A percentile compares a stretch with the other conserved stretches of the same genome.
phyloP scores from a whole-genome alignment of 64 coral and sea anemone species.

The Pocillopora verrucosa region DNA sequence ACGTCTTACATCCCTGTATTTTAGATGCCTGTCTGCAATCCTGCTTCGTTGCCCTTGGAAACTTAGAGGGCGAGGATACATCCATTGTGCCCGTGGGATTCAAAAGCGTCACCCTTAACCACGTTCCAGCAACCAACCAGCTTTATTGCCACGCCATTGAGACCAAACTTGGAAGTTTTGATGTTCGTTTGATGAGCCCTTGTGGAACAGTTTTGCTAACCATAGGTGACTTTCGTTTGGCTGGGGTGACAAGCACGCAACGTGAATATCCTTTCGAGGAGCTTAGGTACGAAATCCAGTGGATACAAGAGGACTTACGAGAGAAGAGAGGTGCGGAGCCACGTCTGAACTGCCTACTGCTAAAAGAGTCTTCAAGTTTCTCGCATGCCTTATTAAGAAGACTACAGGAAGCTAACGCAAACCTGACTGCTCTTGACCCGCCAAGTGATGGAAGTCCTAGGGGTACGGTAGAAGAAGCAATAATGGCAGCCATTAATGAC shows the following conservation, averaged over 20 bases:
- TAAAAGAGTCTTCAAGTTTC: slow-evolving; percentile 11
- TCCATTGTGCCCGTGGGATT: slow-evolving; percentile 50
- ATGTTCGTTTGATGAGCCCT: slow-evolving; percentile 29
- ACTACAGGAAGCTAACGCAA: neutral
- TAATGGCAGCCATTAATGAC: neutral
- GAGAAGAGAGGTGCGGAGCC: neutral
- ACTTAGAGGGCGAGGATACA: neutral
- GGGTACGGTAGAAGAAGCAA: neutral
- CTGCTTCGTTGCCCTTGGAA: slow-evolving; percentile 20
- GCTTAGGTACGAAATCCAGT: slow-evolving; percentile 15
- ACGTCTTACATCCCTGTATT: slow-evolving; percentile 59
- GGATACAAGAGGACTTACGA: slow-evolving; percentile 24
- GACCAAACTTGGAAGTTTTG: neutral
- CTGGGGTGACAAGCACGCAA: slow-evolving; percentile 7
- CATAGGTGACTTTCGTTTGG: slow-evolving; percentile 20
- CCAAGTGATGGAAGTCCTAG: neutral
- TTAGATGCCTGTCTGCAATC: slow-evolving; percentile 76
- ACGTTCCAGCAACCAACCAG: neutral
- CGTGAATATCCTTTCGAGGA: neutral
- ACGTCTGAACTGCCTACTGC: slow-evolving; percentile 5
- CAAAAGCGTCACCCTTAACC: neutral
- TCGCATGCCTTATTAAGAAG: neutral
- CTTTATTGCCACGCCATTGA: slow-evolving; percentile 23
- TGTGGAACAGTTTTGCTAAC: slow-evolving; percentile 16
- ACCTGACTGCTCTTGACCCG: neutral